Evolutionary conservation across 1,140 invertebrate species (phyloP), one percentile per base, ranked within the genome.

Genomic region (Drosophila tsacasi): DNA sequence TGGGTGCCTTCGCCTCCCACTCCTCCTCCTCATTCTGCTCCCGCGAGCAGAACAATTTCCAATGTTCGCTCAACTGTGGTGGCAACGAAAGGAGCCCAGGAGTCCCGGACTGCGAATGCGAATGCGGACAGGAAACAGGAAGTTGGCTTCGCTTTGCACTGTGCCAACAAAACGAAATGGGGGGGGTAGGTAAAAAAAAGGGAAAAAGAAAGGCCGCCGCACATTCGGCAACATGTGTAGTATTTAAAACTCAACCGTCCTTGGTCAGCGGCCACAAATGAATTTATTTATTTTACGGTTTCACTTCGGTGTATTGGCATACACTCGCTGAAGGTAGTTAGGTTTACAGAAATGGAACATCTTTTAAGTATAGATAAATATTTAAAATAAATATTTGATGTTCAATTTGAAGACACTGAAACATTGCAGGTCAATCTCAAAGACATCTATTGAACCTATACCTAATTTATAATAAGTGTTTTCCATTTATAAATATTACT

Each of bases 61-160:
- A 90, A 78, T 89, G 84, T 90, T 76, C 84, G 84, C 84, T 89
- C 85, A 90, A 89, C 85, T 89, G 84, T 89, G 79, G 84, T 89
- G 84, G 83, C 83, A 82, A 86, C 71, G 61, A 30, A 60, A 44
- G 66, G 27, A 52, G 64, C 63, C 10, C 62, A 35, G 23, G 46
- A 54, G 66, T 68, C 52, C 49, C 19, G 27, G 62, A 40, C 23
- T 15, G 49, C 61, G 19, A 37, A 39, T 54, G 52, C 66, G 63
- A 37, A 39, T 55, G 52, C 66, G 63, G 21, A 40, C 68, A 60
- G 71, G 71, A 79, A 79, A 72, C 76, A 72, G 76, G 76, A 79
- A 79, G 76, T 79, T 65, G 46, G 66, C 76, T 79, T 79, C 76
- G 76, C 76, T 60, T 57, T 42, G 19, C 76, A 55, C 35, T 54